These are phyloP conservation scores for Engystomops pustulosus DNA, from an alignment of 2,113 vertebrate genomes.

Conservation along the genomic window DNA sequence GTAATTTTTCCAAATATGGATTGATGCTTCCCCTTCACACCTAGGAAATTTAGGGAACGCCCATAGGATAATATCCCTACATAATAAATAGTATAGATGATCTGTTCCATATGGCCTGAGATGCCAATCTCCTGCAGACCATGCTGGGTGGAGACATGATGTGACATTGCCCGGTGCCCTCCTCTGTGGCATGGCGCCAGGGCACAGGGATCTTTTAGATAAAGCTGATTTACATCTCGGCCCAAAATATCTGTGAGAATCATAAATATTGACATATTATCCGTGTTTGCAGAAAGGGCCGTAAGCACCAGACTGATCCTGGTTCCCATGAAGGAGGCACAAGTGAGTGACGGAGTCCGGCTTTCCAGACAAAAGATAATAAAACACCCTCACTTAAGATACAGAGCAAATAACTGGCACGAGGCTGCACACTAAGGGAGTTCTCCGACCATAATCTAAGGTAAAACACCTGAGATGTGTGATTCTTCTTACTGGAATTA, in stretches of 20 bases:
- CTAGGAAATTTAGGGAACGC: no score
- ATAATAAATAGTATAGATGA: neutral
- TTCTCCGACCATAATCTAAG: no score
- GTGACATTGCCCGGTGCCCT: constrained; percentile 57
- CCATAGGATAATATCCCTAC: no score
- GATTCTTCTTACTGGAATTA: no score
- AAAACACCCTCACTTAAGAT: neutral
- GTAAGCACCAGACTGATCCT: constrained; percentile 55
- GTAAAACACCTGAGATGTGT: no score
- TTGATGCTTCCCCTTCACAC: no score
- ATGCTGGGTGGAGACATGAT: constrained; percentile 49
- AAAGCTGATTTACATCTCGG: constrained; percentile 61
- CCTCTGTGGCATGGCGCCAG: constrained; percentile 43
- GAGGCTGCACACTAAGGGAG: no score
- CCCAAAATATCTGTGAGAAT: constrained; percentile 56
- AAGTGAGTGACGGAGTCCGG: neutral
- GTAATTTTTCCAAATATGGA: no score
- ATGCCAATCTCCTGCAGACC: constrained; percentile 31
- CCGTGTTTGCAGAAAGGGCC: constrained; percentile 60
- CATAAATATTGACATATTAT: constrained; percentile 62
- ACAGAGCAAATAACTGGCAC: neutral
- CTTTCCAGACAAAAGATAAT: neutral
- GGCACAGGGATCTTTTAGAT: constrained; percentile 63
- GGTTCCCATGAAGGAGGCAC: constrained; percentile 58
- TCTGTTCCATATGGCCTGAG: neutral